Evolutionary conservation across 2,888 invertebrate species (phyloP), one percentile per base, ranked within the genome.

Genomic region (Trachelus tabidus): DNA sequence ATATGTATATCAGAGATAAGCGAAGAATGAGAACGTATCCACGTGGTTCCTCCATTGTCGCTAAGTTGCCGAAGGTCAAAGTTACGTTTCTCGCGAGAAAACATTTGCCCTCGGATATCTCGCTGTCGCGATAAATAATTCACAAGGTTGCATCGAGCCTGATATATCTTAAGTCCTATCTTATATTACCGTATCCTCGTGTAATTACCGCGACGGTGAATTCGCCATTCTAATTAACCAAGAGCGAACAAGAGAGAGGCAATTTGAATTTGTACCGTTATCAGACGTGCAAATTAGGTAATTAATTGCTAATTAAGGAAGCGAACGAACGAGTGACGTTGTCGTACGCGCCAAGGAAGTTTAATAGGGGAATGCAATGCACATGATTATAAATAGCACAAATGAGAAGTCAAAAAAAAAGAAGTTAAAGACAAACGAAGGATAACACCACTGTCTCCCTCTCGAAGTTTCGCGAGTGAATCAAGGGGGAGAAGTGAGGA

Each of bases 301-400:
- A 23, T 56, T 56, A 56, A 56, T 56, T 56, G 56, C 23, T 56
- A 56, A 56, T 56, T 56, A 56, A 23, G 6, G 56, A 9, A 23
- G 56, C 56, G 56, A 23, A 9, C 23, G 56, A 56, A 56, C 56
- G 56, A 56, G 56, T 56, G 56, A 56, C 56, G 23, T 9, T 56
- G 2, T 23, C 56, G 23, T 56, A 56, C 76, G 82, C 86, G 88
- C 85, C 84, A 85, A 86, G 85, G 84, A 86, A 86, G 83, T 87
- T 56, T 85, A 84, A 86, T 86, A 86, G 83, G 83, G 79, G 86
- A 85, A 85, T 85, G 82, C 85, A 89, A 88, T 91, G 91, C 91
- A 91, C 91, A 91, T 85, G 87, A 90, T 89, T 90, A 88, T 89
- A 90, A 88, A 91, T 89, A 90, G 91, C 91, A 91, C 91, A 91